Evolutionary conservation across 2,113 vertebrate species (phyloP).

Genomic region (Solea solea): DNA sequence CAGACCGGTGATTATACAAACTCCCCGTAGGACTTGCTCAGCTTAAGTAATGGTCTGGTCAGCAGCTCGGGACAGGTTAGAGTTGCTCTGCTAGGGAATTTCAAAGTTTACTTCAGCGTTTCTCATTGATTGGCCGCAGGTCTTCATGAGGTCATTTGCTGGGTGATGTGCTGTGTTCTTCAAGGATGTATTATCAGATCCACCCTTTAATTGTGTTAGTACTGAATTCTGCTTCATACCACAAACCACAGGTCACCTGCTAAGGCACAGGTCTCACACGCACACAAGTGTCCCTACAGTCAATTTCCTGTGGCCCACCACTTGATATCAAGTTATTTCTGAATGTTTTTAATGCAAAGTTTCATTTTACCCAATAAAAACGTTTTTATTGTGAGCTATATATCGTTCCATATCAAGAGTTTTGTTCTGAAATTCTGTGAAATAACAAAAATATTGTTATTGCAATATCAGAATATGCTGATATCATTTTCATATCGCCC

Average conservation of each 20-base stretch:
- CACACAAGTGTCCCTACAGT: no score
- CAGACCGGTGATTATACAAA: slow-evolving; percentile 79
- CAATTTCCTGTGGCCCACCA: no score
- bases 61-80: slow-evolving; percentile 64
- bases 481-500: no score
- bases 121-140: slow-evolving; percentile 47
- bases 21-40: slow-evolving; percentile 73
- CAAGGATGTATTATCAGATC: slow-evolving; percentile 53
- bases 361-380: no score
- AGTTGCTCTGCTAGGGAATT: slow-evolving; percentile 63
- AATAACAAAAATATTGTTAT: no score
- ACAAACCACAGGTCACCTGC: slow-evolving; percentile 71
- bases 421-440: no score
- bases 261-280: background rate
- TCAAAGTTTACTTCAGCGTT: slow-evolving; percentile 63
- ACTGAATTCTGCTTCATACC: slow-evolving; percentile 59
- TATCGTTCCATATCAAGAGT: no score
- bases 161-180: slow-evolving; percentile 32
- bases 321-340: no score
- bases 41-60: slow-evolving; percentile 78
- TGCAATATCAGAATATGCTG: no score
- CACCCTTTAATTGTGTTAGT: slow-evolving; percentile 63
- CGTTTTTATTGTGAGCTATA: no score
- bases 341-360: no score
- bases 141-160: slow-evolving; percentile 45